Evolutionary conservation across 2,797 vertebrate species (phyloP), one percentile per base, ranked within the genome.

Genomic region (Pantherophis alleghaniensis): DNA sequence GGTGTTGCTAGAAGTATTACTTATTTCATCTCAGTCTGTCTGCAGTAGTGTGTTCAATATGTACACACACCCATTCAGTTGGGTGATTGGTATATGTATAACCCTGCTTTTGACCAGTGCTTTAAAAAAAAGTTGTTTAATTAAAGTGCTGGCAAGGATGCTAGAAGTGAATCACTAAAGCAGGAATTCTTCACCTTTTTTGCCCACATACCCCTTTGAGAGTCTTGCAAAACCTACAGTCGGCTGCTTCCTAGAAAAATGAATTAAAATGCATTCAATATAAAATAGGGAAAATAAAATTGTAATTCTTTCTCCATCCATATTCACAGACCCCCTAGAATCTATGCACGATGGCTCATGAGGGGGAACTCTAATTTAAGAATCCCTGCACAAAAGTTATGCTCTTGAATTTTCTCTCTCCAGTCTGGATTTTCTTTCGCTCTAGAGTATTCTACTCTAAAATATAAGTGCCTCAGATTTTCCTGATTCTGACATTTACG

Each of bases 21-120:
- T 89, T 93, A 91, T 96, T 91, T n/a, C 94, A 89, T 47, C 74
- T 83, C 37, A 5, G 20, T 47, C 42, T 42, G 1, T 22, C 0
- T 37, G 18, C 7, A 0, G 12, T 61, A 87, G 93, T 86, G 87
- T 51, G 86, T 89, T n/a, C 47, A 60, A 32, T 7, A 24, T 13
- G 11, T 26, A 5, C 47, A 87, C 89, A 42, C 5, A 74, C 47
- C 18, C 20, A 2, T 83, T 83, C 4, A 0, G 74, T 83, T 53
- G 69, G 51, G 10, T 7, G 16, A 86, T 89, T 42, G 74, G 74
- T 83, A 83, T 83, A 47, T 79, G 28, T 14, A 51, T 51, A 26
- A 14, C 0, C n/a, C 88, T 89, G 10, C 69, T 83, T 83, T 61
- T 53, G 42, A 92, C 14, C 28, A 83, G 37, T 47, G 74, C 3